phyloP scores from a whole-genome alignment of 2,797 vertebrate genomes.

The Potorous gilbertii region DNA sequence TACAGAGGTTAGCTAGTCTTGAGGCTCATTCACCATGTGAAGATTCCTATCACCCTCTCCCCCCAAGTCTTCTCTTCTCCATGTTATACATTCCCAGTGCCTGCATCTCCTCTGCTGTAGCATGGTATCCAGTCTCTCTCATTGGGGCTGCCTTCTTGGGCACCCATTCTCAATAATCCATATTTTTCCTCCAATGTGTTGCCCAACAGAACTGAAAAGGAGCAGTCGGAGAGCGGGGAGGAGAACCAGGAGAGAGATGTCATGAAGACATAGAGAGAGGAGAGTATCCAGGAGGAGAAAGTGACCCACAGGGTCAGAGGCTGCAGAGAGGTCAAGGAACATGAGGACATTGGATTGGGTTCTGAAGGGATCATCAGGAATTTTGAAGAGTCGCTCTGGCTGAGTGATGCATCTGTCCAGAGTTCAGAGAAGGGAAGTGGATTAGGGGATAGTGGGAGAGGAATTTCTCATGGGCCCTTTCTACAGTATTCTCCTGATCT shows the following conservation, averaged over 20 bases:
- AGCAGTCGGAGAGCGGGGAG: background rate
- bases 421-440: background rate
- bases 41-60: background rate
- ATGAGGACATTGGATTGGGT: background rate
- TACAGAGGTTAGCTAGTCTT: background rate
- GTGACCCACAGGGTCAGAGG: background rate
- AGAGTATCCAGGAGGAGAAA: background rate
- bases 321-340: background rate
- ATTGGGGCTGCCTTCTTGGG: background rate
- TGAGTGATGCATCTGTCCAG: background rate
- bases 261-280: background rate
- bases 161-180: background rate
- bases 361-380: background rate
- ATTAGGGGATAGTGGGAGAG: background rate
- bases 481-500: background rate
- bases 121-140: background rate
- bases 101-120: background rate
- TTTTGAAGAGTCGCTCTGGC: background rate
- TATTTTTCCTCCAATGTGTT: background rate
- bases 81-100: background rate
- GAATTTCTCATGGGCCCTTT: background rate
- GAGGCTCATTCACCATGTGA: background rate
- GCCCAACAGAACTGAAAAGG: background rate
- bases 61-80: background rate
- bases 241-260: background rate